Evolutionary conservation across 2,888 invertebrate species (phyloP).

Genomic region (Ophioninae sp.): DNA sequence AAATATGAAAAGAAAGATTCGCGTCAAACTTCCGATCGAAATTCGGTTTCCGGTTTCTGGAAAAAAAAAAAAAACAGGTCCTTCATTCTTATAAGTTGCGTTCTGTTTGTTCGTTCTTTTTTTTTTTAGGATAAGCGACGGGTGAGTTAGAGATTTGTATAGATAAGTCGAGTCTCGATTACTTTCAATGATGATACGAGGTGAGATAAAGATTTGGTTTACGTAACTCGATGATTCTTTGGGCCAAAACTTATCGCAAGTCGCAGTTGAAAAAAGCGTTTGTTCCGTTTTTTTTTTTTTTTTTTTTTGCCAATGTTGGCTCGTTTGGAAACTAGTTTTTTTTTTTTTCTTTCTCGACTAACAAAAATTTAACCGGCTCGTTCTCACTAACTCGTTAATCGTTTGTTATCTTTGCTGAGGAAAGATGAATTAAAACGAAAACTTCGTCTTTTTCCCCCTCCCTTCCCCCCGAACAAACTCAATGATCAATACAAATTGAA

Average conservation of each 20-base stretch:
- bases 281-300: neutral
- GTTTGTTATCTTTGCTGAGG: constrained; percentile 20
- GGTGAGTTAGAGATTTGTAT: constrained; percentile 73
- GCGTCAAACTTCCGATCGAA: too few species aligned
- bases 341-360: constrained; percentile 49
- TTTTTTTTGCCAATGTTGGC: constrained; percentile 5
- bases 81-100: constrained; percentile 53
- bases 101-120: constrained; percentile 70
- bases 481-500: constrained; percentile 77
- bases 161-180: constrained; percentile 48
- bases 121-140: constrained; percentile 77
- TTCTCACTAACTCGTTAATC: constrained; percentile 40
- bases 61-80: too few species aligned
- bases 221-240: constrained; percentile 2
- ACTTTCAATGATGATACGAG: constrained; percentile 67
- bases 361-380: constrained; percentile 60
- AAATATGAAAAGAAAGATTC: too few species aligned
- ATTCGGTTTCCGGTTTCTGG: too few species aligned
- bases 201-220: constrained; percentile 26
- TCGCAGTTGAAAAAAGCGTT: too few species aligned
- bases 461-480: too few species aligned
- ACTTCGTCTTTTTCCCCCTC: constrained; percentile 66
- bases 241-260: neutral
- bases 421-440: constrained; percentile 47
- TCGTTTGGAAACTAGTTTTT: constrained; percentile 18